Evolutionary conservation across 1,140 invertebrate species (phyloP), one percentile per base, ranked within the genome.

Genomic region (Cotesia chilonis): DNA sequence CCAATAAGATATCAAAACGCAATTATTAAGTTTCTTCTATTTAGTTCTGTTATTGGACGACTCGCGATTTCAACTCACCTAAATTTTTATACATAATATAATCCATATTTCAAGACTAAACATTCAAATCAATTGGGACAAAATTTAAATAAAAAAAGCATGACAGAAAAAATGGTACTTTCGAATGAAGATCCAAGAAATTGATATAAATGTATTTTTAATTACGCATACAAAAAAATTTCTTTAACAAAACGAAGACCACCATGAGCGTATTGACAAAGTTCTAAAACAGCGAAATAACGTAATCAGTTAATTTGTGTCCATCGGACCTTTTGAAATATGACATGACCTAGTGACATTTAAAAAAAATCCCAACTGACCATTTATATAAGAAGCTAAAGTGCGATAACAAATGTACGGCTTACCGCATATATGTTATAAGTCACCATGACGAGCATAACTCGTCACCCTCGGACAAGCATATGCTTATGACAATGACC

Each of bases 341-440:
- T 63, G 14, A 63, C n/a, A 36, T 63, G 60, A 63, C 60, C 60
- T 17, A 63, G 6, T 63, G 60, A 63, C 60, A 63, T 36, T 63
- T 63, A 4, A 12, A 47, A 47, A 47, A 47, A 47, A 47, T 47
- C 41, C 41, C 35, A n/a, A 63, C 60, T 37, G 36, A 28, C 17
- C 52, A 17, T 67, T 59, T 52, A 47, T 35, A 35, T 55, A 63
- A 37, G 55, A 41, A 47, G 14, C 47, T 38, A 9, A 59, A 60
- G 54, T 17, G n/a, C 52, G 63, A 71, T 71, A 71, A 66, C 70
- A 52, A 71, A 71, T 71, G 70, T 66, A 14, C 28, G 63, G 52
- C 35, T 66, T 65, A 66, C 70, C 70, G 38, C 70, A 59, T 47
- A 70, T 28, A 57, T 28, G 12, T 47, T 59, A 70, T 70, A 70